A percentile compares a stretch with the other conserved stretches of the same genome.
Conservation (phyloP, 2,888 invertebrate species). For the Thyatira batis region DNA sequence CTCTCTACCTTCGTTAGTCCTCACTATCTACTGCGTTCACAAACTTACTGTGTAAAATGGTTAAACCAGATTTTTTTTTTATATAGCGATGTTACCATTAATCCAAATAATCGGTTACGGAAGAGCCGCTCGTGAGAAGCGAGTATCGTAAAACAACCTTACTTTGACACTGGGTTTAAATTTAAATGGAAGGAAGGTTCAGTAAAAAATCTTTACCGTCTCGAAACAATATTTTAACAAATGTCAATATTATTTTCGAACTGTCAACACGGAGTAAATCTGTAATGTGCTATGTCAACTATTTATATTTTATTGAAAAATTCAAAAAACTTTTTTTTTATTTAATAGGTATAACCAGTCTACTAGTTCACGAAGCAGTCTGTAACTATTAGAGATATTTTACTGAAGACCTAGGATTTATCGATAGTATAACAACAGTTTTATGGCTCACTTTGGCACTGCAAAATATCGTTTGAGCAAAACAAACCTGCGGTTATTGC, state of each 20-base stretch:
- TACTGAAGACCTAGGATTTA: conserved; percentile 71
- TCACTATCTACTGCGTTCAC: conserved; percentile 57
- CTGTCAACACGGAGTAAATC: conserved; percentile 59
- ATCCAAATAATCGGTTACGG: background rate
- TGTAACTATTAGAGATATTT: conserved; percentile 72
- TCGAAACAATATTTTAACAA: conserved; percentile 51
- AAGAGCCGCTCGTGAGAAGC: conserved; percentile 13
- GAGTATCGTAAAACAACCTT: conserved; percentile 14
- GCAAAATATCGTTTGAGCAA: conserved; percentile 74
- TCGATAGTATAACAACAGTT: conserved; percentile 57
- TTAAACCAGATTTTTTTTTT: background rate
- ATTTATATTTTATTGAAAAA: conserved; percentile 59
- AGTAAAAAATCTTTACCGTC: conserved; percentile 61
- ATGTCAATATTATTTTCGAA: conserved; percentile 52
- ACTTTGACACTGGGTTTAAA: conserved; percentile 34
- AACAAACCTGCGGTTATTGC: conserved; percentile 58
- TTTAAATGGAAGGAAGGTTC: conserved; percentile 48
- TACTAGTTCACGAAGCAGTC: conserved; percentile 78
- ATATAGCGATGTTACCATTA: no score
- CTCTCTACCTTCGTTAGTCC: conserved; percentile 12
- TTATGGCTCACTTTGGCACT: conserved; percentile 81
- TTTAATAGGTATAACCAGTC: conserved; percentile 78
- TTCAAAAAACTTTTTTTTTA: conserved; percentile 53
- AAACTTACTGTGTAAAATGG: conserved; percentile 25
- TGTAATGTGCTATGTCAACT: conserved; percentile 64